Base-by-base conservation (phyloP, 2,888 invertebrate genomes). In the Timema podura region DNA sequence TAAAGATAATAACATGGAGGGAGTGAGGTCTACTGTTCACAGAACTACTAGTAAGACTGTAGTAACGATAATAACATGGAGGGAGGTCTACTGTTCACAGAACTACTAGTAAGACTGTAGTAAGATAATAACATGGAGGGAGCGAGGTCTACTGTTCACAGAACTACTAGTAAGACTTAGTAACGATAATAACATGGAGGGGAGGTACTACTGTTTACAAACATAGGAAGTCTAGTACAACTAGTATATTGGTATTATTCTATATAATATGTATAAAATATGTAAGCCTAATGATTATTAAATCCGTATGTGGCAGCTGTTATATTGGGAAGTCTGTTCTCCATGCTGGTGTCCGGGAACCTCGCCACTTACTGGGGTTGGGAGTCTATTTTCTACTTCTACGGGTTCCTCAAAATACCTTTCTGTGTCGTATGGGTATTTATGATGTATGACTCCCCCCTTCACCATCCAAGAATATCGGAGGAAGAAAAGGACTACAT, bases 351-450 rank as follows among this genome's bases (percentile, higher is more conserved):
- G 61, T 44, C 44, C 44, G 61, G 61, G 11, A 61, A 61, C 44
- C 44, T 61, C 11, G 61, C 61, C 30, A 61, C 61, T 30, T 61
- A 10, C 10, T 45, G 30, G 5, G 61, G 61, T 45, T 61, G 61
- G 61, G 61, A 61, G 5, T 10, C 61, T 10, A 61, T 61, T 45
- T 61, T 61, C 61, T 61, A 61, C 61, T 61, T 61, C 61, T 61
- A 61, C 61, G 61, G 61, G 11, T 5, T 61, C 11, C 30, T 61
- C 44, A 5, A 44, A 45, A 10, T 61, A 11, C 44, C 61, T 10
- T 61, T 61, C 61, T 61, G 61, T 13, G 61, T 44, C 30, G 61
- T 13, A 2, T 61, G 61, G 61, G n/a, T 44, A 11, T 44, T 61
- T 13, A 3, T 16, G 44, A 13, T 61, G 11, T 61, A 61, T 45